phyloP scores from a whole-genome alignment of 2,113 vertebrate species.

The Illadopsis cleaveri region DNA sequence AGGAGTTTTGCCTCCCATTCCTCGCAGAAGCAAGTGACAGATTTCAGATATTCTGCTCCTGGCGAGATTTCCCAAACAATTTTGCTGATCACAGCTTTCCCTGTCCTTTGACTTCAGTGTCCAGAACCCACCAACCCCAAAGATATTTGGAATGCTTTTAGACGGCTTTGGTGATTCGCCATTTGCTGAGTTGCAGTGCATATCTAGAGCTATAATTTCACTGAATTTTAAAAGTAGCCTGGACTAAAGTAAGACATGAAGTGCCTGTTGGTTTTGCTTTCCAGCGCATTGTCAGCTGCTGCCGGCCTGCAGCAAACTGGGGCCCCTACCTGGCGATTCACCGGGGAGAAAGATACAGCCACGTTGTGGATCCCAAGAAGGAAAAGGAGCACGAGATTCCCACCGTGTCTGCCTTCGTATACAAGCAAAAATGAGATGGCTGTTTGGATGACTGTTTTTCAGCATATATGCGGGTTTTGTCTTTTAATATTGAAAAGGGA shows the following conservation, averaged over 20 bases:
- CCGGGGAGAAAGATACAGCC: conserved; percentile 83
- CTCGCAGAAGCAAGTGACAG: too few species aligned
- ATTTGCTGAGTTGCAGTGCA: not conserved
- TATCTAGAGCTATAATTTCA: not conserved
- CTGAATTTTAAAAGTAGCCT: not conserved
- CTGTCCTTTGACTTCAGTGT: not conserved
- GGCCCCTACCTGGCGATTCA: conserved; percentile 87
- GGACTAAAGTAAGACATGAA: not conserved
- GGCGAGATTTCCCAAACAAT: too few species aligned
- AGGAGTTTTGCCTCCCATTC: too few species aligned
- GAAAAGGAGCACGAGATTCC: conserved; percentile 69
- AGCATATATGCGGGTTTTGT: not conserved
- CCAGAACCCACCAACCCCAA: not conserved
- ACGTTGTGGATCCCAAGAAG: conserved; percentile 17
- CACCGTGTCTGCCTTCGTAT: conserved; percentile 30
- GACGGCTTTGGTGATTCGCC: not conserved
- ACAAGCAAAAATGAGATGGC: conserved; percentile 31
- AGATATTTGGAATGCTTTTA: not conserved
- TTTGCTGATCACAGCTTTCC: not conserved
- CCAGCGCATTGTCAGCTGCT: conserved; percentile 82
- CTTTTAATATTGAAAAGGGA: not conserved
- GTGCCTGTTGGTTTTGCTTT: not conserved
- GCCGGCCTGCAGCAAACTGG: conserved; percentile 84
- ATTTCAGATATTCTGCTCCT: too few species aligned
- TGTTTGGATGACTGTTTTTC: not conserved